Base-by-base conservation (phyloP, 1,140 invertebrate genomes). In the Potamilus streckersoni region DNA sequence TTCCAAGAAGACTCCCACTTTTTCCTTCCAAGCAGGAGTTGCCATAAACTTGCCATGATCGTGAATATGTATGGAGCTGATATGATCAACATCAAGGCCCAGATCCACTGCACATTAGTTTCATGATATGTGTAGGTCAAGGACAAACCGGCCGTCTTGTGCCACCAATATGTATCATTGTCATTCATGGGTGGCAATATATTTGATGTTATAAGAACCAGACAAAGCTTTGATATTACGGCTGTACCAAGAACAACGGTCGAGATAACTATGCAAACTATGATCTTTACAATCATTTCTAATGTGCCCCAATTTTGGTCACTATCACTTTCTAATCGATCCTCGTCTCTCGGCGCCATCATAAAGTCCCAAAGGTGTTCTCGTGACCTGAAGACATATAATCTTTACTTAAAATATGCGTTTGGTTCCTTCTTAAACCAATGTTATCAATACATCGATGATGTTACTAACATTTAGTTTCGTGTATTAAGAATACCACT, bases 121-220 rank as follows among this genome's bases (percentile, higher is more conserved):
- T 56, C 12, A 13, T 55, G 23, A 16, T 23, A 4, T 31, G n/a
- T 13, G 63, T 76, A 72, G 8, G 16, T 57, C n/a, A 75, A 23
- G 1, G 38, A 56, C 4, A 27, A 31, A 60, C 71, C 59, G 12
- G 68, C 19, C 15, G 69, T 71, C 38, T 79, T 75, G 17, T 67
- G 23, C 15, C 19, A 11, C 38, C 38, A 49, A 49, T 49, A 49
- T 49, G 6, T 6, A 49, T 49, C 38, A 4, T 4, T 49, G 38
- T 49, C 38, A 49, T 49, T 49, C 38, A 49, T 0, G 0, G 38
- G 38, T 60, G 69, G 80, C 63, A 31, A 74, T 17, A 84, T 68
- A 71, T 82, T 79, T 59, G 75, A 82, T 3, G 82, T 81, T 66
- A 81, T 78, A n/a, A 79, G 27, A 3, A 84, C 56, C 20, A 84